A percentile compares a stretch with the other conserved stretches of the same genome.
phyloP scores from a whole-genome alignment of 1,140 invertebrate species.

The Drosophila saltans region DNA sequence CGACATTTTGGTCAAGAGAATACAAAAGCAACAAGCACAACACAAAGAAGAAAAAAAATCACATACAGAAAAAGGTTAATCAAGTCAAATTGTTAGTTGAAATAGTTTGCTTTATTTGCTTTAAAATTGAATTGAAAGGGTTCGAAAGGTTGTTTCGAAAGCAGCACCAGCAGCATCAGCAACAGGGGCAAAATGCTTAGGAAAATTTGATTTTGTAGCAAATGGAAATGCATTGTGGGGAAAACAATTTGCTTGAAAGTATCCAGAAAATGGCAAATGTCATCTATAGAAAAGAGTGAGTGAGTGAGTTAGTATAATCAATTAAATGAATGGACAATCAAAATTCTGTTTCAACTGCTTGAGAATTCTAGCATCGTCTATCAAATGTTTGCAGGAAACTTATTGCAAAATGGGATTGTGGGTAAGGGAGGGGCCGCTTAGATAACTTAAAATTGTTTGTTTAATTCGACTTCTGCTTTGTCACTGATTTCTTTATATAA shows the following conservation, averaged over 20 bases:
- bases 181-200: neutral
- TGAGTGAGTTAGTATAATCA: neutral
- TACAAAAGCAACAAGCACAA: neutral
- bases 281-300: neutral
- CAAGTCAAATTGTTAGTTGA: constrained; percentile 60
- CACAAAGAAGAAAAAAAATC: neutral
- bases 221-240: constrained; percentile 1
- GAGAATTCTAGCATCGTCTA: too few species aligned
- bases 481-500: too few species aligned
- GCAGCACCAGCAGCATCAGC: neutral
- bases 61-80: constrained; percentile 59
- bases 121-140: constrained; percentile 36
- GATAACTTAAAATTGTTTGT: too few species aligned
- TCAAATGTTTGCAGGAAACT: too few species aligned
- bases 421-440: too few species aligned
- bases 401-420: too few species aligned
- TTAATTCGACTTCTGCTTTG: too few species aligned
- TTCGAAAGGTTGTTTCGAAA: neutral
- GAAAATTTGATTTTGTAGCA: constrained; percentile 9
- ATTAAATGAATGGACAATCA: neutral
- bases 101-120: constrained; percentile 20
- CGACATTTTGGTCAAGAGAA: constrained; percentile 29
- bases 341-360: neutral
- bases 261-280: neutral
- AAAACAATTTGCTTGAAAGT: constrained; percentile 9